These are phyloP conservation scores for Acipenser ruthenus DNA, from an alignment of 2,797 vertebrate species.

Conservation along the genomic window DNA sequence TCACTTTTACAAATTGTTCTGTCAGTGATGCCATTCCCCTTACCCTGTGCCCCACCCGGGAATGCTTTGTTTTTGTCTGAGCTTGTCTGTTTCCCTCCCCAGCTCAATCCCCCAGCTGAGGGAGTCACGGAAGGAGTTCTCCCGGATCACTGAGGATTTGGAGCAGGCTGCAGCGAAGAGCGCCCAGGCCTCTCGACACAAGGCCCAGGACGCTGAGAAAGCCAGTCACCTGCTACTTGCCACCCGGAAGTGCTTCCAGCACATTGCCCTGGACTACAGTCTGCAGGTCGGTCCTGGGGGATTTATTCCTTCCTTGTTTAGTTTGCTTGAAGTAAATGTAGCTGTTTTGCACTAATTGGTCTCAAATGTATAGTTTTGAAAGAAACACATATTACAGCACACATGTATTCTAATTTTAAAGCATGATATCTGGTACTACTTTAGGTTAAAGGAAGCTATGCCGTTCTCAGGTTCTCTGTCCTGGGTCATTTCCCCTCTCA, in stretches of 20 bases:
- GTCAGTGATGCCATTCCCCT: too few relatives aligned
- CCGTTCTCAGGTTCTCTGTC: too few relatives aligned
- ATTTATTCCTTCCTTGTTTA: too few relatives aligned
- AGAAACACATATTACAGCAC: too few relatives aligned
- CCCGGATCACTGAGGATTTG: slow-evolving; percentile 55
- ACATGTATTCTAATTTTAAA: too few relatives aligned
- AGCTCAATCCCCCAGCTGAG: slow-evolving; percentile 55
- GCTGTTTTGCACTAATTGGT: neutral
- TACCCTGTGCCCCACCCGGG: too few relatives aligned
- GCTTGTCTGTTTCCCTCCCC: neutral
- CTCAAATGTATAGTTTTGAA: too few relatives aligned
- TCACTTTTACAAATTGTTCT: too few relatives aligned
- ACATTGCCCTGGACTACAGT: slow-evolving; percentile 65
- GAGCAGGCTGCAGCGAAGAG: slow-evolving; percentile 45
- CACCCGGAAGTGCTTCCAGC: slow-evolving; percentile 58
- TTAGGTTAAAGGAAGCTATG: too few relatives aligned
- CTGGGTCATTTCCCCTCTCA: too few relatives aligned
- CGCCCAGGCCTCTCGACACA: slow-evolving; percentile 51
- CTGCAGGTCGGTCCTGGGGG: slow-evolving; percentile 45
- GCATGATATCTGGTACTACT: too few relatives aligned
- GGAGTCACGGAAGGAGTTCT: slow-evolving; percentile 51
- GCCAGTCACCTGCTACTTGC: slow-evolving; percentile 59
- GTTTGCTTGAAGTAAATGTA: neutral
- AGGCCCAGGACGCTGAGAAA: slow-evolving; percentile 41
- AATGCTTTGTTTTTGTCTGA: neutral